phyloP scores from a whole-genome alignment of 2,888 invertebrate species.

The Ornithoptera priamus region DNA sequence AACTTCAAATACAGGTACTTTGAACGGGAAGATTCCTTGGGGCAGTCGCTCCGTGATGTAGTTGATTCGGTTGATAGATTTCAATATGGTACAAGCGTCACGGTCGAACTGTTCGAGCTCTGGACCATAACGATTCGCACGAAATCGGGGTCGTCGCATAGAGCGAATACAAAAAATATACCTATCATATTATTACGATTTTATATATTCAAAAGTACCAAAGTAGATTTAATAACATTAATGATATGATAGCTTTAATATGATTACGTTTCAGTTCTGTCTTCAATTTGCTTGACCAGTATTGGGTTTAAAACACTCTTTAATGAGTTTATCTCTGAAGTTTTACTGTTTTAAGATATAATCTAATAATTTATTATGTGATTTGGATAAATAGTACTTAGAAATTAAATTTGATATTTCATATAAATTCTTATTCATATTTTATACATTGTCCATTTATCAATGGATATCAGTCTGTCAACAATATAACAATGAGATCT shows the following conservation, averaged over 20 bases:
- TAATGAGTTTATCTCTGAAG: too few species aligned
- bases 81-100: slow-evolving; percentile 70
- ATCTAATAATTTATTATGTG: neutral
- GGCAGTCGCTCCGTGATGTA: slow-evolving; percentile 61
- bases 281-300: too few species aligned
- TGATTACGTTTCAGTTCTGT: too few species aligned
- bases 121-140: slow-evolving; percentile 61
- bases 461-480: neutral
- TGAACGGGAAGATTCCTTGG: slow-evolving; percentile 58
- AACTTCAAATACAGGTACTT: slow-evolving; percentile 64
- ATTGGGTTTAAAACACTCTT: too few species aligned
- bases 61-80: slow-evolving; percentile 62
- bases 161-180: slow-evolving; percentile 5
- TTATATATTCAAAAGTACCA: neutral
- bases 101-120: slow-evolving; percentile 49
- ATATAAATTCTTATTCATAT: neutral
- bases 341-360: neutral
- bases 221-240: neutral
- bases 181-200: neutral
- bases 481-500: slow-evolving; percentile 8
- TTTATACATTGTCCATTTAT: neutral
- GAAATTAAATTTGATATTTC: neutral
- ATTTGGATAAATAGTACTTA: neutral
- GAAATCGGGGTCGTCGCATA: slow-evolving; percentile 56
- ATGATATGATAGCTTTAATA: too few species aligned